Base-by-base conservation (phyloP, 2,797 vertebrate species). In the Sebastes minor region DNA sequence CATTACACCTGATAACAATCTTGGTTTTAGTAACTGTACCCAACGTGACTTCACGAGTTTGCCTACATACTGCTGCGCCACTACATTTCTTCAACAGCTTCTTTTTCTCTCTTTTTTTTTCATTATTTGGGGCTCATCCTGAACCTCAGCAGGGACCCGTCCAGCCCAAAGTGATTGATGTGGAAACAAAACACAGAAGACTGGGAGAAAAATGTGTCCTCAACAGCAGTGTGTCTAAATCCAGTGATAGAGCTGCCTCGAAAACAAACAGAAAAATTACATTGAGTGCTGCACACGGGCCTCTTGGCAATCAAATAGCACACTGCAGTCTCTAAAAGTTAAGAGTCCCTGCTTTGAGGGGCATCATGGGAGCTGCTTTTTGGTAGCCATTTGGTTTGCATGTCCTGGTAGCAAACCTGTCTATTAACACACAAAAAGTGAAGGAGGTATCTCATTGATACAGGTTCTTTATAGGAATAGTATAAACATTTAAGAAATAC, bases 251-350 rank as follows among this genome's bases (percentile, higher is more conserved):
- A 66, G 42, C 3, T 38, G 66, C 63, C 65, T 63, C 30, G 23
- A 73, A 85, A 86, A 69, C 68, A 75, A 86, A 75, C 71, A 74
- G 53, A 27, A 70, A 79, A 66, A 76, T 78, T 35, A 27, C 53
- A 76, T 2, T 35, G 32, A 84, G 75, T 16, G 69, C 67, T 22
- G 49, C 64, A 84, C 62, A 23, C 18, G 30, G 78, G 46, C 20
- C 33, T 71, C 33, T 38, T 49, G 52, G 81, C 49, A 70, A 66
- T 65, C 56, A 75, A 64, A 56, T 35, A 65, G 35, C 32, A 28
- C 27, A 25, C 62, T 46, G 55, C 65, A 60, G 57, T 49, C 20
- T 23, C 52, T 70, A 14, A 46, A 55, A 12, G 57, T 61, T 57
- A 20, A 42, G 12, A 79, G 69, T 11, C 30, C 9, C 9, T 13